Conservation (phyloP, 2,113 vertebrate species). For the Anoura caudifer region DNA sequence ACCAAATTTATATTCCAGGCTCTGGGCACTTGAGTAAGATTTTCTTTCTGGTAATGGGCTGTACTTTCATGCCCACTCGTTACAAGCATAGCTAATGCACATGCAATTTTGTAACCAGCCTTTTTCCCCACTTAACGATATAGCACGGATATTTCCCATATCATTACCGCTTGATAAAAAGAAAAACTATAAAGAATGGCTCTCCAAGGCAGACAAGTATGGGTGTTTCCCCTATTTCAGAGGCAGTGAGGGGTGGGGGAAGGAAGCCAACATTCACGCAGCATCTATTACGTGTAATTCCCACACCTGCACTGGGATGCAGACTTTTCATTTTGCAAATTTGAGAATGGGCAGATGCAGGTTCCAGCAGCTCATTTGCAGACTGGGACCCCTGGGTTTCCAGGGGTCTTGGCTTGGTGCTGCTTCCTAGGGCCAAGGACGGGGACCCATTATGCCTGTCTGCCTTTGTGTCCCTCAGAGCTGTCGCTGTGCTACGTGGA, state of each 20-base stretch:
- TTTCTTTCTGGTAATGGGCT: background rate
- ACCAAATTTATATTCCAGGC: background rate
- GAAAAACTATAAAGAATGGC: background rate
- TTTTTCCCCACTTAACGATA: background rate
- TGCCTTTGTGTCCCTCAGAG: background rate
- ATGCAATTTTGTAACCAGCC: background rate
- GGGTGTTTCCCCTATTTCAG: background rate
- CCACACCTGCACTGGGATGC: background rate
- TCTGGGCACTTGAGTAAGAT: background rate
- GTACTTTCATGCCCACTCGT: background rate
- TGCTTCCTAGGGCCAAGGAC: background rate
- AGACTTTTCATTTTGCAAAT: background rate
- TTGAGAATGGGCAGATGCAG: background rate
- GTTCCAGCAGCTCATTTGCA: rapidly evolving
- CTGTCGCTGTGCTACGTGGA: background rate
- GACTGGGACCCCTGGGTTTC: background rate
- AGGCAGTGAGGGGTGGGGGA: background rate
- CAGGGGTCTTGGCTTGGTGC: background rate
- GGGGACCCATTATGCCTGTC: background rate
- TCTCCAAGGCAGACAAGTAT: background rate
- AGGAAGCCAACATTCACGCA: rapidly evolving
- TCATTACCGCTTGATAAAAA: constrained; percentile 20
- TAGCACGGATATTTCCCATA: background rate
- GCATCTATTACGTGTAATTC: rapidly evolving
- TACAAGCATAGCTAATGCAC: background rate